phyloP scores from a whole-genome alignment of 2,113 vertebrate genomes.

The Xenopus laevis region DNA sequence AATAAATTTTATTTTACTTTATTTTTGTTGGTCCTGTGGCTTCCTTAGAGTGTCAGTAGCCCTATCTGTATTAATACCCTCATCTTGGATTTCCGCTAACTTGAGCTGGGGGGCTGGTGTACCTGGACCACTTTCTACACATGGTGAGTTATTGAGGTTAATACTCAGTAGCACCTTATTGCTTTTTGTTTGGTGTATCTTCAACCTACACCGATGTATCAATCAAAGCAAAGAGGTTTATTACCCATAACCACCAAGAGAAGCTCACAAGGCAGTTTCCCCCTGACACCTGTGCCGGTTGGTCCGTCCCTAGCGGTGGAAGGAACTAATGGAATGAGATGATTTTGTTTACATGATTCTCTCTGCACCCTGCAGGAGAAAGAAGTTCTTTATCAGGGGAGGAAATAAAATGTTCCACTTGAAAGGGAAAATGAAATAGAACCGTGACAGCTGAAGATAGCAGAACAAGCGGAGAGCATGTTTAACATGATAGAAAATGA shows the following conservation, averaged over 20 bases:
- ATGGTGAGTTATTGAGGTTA: too few relatives aligned
- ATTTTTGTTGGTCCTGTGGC: too few relatives aligned
- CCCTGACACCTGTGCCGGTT: not conserved
- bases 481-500: slow-evolving; percentile 36
- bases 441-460: slow-evolving; percentile 33
- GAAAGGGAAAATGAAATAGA: slow-evolving; percentile 33
- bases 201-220: too few relatives aligned
- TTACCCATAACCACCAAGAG: not conserved
- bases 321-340: slow-evolving; percentile 9
- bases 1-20: too few relatives aligned
- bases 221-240: too few relatives aligned
- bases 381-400: slow-evolving; percentile 24
- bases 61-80: too few relatives aligned
- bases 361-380: slow-evolving; percentile 4
- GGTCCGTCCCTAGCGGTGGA: not conserved
- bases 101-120: too few relatives aligned
- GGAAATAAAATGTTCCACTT: slow-evolving; percentile 34
- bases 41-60: too few relatives aligned
- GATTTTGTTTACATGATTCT: slow-evolving; percentile 17
- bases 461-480: slow-evolving; percentile 33
- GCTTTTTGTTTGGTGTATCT: too few relatives aligned
- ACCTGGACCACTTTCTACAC: too few relatives aligned
- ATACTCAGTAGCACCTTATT: too few relatives aligned
- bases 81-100: too few relatives aligned
- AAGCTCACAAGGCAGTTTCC: not conserved